Conservation (phyloP, 2,113 vertebrate species). For the Salvelinus fontinalis region DNA sequence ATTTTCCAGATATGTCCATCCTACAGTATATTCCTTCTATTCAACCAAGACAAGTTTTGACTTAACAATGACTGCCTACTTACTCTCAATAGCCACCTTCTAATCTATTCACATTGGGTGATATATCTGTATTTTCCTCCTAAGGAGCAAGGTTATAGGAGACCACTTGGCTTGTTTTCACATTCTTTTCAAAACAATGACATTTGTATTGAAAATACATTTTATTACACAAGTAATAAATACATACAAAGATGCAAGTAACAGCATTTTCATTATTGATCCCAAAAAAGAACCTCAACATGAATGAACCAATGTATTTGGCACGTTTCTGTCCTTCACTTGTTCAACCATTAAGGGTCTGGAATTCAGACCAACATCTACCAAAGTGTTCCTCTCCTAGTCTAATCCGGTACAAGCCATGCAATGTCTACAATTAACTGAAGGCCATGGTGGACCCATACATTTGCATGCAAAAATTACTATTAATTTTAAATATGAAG, state of each 20-base stretch:
- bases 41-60: too few relatives aligned
- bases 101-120: too few relatives aligned
- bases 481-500: conserved; percentile 65
- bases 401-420: conserved; percentile 84
- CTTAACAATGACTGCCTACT: too few relatives aligned
- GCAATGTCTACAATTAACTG: conserved; percentile 74
- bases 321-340: conserved; percentile 59
- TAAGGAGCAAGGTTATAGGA: too few relatives aligned
- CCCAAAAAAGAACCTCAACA: conserved; percentile 66
- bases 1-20: too few relatives aligned
- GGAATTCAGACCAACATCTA: conserved; percentile 68
- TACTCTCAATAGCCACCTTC: too few relatives aligned
- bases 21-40: too few relatives aligned
- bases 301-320: conserved; percentile 64
- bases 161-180: too few relatives aligned
- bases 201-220: conserved; percentile 96
- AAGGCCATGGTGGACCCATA: conserved; percentile 32
- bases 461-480: conserved; percentile 66
- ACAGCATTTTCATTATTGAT: conserved; percentile 77
- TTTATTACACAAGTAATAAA: conserved; percentile 99
- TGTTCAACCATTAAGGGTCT: conserved; percentile 48
- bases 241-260: conserved; percentile 98
- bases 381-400: conserved; percentile 66
- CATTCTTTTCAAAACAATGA: conserved; percentile 30
- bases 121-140: too few relatives aligned